These are phyloP conservation scores for Andinoacara biseriatus DNA, from an alignment of 2,113 vertebrate genomes.

Conservation along the genomic window DNA sequence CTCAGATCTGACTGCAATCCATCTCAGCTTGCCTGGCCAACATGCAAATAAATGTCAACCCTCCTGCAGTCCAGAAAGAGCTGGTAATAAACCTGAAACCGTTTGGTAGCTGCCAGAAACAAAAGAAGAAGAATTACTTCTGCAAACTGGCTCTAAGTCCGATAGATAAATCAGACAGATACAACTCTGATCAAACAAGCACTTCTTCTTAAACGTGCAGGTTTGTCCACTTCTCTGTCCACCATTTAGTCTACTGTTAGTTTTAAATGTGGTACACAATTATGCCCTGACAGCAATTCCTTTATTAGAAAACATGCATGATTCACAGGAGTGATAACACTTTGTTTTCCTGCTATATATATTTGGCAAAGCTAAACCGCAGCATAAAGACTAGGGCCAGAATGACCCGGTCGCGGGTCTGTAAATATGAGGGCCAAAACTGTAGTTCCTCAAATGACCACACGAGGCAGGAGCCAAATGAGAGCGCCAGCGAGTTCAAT, in stretches of 20 bases:
- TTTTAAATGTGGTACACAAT: background rate
- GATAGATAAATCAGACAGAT: background rate
- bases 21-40: accelerated
- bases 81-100: background rate
- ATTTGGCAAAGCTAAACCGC: background rate
- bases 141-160: background rate
- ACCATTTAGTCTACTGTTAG: background rate
- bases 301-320: background rate
- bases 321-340: background rate
- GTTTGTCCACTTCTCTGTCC: background rate
- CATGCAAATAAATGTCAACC: background rate
- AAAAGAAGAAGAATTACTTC: background rate
- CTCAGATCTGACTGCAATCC: background rate
- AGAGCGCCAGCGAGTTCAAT: background rate
- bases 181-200: background rate
- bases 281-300: background rate
- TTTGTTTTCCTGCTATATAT: background rate
- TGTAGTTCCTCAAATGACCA: background rate
- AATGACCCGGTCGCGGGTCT: accelerated
- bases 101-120: background rate
- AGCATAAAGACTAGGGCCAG: background rate
- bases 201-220: background rate
- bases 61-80: background rate
- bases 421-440: background rate
- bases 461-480: background rate